Evolutionary conservation across 2,113 vertebrate species (phyloP), one percentile per base, ranked within the genome.

Genomic region (Lontra canadensis): DNA sequence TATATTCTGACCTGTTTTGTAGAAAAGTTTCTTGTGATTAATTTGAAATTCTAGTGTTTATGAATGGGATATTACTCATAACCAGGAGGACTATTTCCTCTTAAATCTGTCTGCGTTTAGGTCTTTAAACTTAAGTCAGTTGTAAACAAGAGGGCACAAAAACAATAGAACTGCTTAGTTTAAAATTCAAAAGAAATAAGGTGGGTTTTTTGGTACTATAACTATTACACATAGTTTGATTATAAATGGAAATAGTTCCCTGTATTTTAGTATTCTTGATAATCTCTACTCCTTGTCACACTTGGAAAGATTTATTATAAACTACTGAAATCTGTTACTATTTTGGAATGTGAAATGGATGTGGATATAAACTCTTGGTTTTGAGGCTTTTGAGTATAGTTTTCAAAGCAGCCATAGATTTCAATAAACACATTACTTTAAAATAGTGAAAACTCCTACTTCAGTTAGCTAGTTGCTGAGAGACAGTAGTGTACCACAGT

Each of bases 1-100:
- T 97, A 20, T 86, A 61, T 96, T 96, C 69, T 93, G 76, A 98
- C 67, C 73, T 97, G 67, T 97, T 96, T 92, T 69, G 21, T 65
- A 25, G 97, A 90, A 96, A 98, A 97, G 49, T 47, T 10, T 88
- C 39, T 96, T 34, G 63, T 98, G 94, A 97, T 98, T 97, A 97
- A 97, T 98, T 44, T 95, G 69, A 97, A 97, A 71, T 98, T 98
- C 57, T 26, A 97, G 26, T 96, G n/a, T 94, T 98, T 98, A 87
- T 98, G 97, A 98, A 96, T 97, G 80, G 97, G 96, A 49, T 98
- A 96, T 98, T 98, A 96, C 97, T 98, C 88, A 97, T 63, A 88
- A 90, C 74, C 69, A 92, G 97, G 57, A 98, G 93, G 95, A 91
- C 44, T 92, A n/a, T 47, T 63, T 78, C 15, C 69, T 92, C 96